Base-by-base conservation (phyloP, 1,140 invertebrate genomes). In the Drosophila pseudoobscura region DNA sequence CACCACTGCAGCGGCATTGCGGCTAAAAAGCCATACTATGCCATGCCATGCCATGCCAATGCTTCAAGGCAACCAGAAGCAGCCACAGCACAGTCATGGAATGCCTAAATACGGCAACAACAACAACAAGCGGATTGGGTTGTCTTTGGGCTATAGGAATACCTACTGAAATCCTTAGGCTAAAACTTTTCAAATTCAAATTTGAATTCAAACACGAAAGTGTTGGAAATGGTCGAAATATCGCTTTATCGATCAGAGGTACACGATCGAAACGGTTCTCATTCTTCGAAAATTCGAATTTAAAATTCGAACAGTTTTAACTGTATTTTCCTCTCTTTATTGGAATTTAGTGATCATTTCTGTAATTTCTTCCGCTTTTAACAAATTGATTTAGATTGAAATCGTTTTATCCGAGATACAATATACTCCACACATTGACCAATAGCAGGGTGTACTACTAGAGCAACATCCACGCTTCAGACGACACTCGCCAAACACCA, bases 401-500 rank as follows among this genome's bases (percentile, higher is more conserved):
- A 31, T 7, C 29, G 11, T 17, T 3, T 2, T 6, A 9, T 11
- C 9, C 2, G 8, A 24, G 6, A 24, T 47, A 39, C 8, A 55
- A 72, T 72, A 51, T 24, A 54, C 56, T 57, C 51, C 3, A 35
- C n/a, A 62, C 24, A 20, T 26, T 3, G 1, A 2, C 4, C 7
- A 5, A 49, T 55, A 35, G 17, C 41, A 45, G 69, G 69, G 35
- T 39, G 13, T 39, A 13, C 35, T 39, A 39, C 35, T 64, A 65
- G 31, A 54, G 26, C 45, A 77, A 75, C 82, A 87, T 62, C 80
- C 78, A 64, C 73, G 68, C 78, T 68, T 60, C 82, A 87, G 73
- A 85, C 82, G 82, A 87, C 82, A 85, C 82, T 88, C 75, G 82
- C 74, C 82, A 82, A 88, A 54, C 82, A 79, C 73, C 80, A 80